Conservation (phyloP, 2,888 invertebrate genomes). For the Mesochorus sp. region DNA sequence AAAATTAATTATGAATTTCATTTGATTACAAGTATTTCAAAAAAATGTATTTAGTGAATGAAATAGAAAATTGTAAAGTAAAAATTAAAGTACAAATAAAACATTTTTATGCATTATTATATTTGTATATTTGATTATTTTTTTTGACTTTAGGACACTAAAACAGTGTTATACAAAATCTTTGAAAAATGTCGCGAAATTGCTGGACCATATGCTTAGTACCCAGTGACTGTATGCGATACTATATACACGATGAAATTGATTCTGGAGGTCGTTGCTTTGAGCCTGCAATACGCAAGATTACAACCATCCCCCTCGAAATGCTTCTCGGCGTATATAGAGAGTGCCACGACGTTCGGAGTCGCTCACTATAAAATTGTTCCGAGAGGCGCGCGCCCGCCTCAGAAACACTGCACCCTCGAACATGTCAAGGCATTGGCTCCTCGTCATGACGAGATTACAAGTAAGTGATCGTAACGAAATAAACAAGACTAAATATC, state of each 20-base stretch:
- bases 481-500: not conserved
- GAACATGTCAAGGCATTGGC: conserved; percentile 71
- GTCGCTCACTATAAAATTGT: conserved; percentile 78
- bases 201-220: no score
- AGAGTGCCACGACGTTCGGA: conserved; percentile 20
- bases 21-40: no score
- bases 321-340: conserved; percentile 66
- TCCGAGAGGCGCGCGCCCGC: conserved; percentile 78
- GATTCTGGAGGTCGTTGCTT: conserved; percentile 51
- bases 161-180: no score
- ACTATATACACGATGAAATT: conserved; percentile 9
- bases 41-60: no score
- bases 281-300: conserved; percentile 40
- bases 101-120: no score
- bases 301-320: conserved; percentile 74
- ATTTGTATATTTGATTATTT: no score
- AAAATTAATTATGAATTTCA: no score
- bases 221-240: no score
- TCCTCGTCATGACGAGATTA: conserved; percentile 65
- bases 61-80: no score
- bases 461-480: conserved; percentile 62
- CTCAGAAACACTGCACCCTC: conserved; percentile 81
- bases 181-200: no score
- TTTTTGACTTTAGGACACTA: no score
- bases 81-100: no score